These are phyloP conservation scores for Leptobrachium ailaonicum DNA, from an alignment of 2,113 vertebrate genomes.

Conservation along the genomic window DNA sequence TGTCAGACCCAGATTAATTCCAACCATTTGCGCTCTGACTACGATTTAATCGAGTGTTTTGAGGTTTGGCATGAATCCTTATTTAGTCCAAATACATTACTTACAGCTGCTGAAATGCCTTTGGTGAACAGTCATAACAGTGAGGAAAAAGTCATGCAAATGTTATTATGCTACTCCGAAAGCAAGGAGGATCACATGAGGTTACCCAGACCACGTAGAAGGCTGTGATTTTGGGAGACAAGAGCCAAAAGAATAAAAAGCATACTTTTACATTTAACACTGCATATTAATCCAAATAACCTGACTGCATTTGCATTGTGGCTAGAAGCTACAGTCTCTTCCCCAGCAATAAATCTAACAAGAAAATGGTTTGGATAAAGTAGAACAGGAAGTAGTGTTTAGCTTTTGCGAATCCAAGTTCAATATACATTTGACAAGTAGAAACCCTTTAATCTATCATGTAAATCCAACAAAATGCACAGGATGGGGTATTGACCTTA, in stretches of 20 bases:
- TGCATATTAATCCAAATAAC: conserved; percentile 29
- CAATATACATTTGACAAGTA: conserved; percentile 23
- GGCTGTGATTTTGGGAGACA: conserved; percentile 20
- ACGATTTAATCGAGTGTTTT: conserved; percentile 45
- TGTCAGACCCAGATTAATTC: conserved; percentile 36
- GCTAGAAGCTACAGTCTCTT: conserved; percentile 22
- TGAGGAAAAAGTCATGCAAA: conserved; percentile 47
- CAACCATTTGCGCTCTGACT: conserved; percentile 45
- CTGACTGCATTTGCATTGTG: conserved; percentile 37
- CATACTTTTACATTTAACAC: conserved; percentile 32
- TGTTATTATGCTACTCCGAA: conserved; percentile 42
- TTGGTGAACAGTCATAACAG: conserved; percentile 45
- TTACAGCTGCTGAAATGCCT: conserved; percentile 47
- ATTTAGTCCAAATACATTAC: conserved; percentile 46
- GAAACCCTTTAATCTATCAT: conserved; percentile 22
- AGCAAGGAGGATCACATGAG: conserved; percentile 39
- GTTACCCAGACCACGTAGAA: conserved; percentile 29
- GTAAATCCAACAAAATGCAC: neutral
- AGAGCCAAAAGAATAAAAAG: conserved; percentile 32
- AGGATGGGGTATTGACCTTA: neutral
- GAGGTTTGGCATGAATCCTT: conserved; percentile 42
- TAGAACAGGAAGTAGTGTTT: conserved; percentile 15
- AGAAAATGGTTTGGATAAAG: conserved; percentile 21
- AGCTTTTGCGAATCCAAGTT: conserved; percentile 20
- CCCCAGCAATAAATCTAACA: conserved; percentile 20